Conservation (phyloP, 2,797 vertebrate genomes). For the Loriculus beryllinus region DNA sequence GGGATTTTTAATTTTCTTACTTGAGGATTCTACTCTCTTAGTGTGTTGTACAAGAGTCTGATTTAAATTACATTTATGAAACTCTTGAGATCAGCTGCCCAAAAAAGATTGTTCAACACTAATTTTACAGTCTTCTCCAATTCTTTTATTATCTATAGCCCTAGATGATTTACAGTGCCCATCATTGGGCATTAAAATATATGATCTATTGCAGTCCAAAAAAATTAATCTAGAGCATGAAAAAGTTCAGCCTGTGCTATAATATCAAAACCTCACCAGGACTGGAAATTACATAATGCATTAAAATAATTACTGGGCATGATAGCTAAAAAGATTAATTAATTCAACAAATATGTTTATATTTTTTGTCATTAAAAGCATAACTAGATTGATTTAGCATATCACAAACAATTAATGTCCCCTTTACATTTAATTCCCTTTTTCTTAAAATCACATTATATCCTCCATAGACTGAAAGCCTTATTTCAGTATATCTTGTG, state of each 20-base stretch:
- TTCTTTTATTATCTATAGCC: neutral
- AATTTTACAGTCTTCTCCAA: neutral
- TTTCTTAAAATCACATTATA: neutral
- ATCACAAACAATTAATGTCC: neutral
- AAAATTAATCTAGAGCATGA: neutral
- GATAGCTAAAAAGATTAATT: neutral
- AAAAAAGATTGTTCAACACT: neutral
- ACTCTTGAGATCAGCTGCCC: rapidly evolving
- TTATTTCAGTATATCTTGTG: neutral
- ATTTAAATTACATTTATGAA: neutral
- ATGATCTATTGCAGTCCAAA: neutral
- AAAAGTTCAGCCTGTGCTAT: neutral
- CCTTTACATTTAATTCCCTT: neutral
- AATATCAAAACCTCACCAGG: neutral
- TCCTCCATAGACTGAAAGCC: neutral
- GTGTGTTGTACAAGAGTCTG: neutral
- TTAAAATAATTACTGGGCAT: neutral
- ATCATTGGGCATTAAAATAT: neutral
- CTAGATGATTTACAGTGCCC: neutral
- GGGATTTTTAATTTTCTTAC: neutral
- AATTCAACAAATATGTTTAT: neutral
- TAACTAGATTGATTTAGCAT: neutral
- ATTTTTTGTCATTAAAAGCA: neutral
- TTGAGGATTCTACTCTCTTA: neutral
- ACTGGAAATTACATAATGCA: neutral